phyloP scores from a whole-genome alignment of 2,888 invertebrate genomes.

The Hyalella azteca region DNA sequence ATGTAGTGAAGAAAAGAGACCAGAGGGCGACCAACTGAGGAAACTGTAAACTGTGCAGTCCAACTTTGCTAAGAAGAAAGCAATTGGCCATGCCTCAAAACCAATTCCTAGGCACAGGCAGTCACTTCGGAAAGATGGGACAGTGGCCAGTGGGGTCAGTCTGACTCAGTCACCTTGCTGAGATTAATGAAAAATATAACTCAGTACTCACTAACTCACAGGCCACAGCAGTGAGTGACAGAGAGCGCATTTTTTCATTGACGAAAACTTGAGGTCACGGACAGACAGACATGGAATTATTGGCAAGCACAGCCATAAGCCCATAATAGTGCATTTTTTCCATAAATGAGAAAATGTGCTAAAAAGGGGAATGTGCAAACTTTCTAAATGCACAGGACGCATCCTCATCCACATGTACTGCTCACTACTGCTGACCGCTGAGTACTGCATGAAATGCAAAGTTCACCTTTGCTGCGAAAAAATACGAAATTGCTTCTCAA shows the following conservation, averaged over 20 bases:
- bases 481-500: background rate
- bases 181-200: no score
- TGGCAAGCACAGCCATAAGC: no score
- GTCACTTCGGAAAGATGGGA: background rate
- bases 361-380: background rate
- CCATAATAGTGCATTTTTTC: no score
- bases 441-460: conserved; percentile 30
- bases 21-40: background rate
- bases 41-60: background rate
- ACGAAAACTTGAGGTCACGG: no score
- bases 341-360: no score
- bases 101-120: background rate
- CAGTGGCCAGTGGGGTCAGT: no score
- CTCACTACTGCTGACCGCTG: no score
- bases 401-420: no score
- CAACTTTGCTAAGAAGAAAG: background rate
- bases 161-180: background rate
- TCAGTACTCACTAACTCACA: no score
- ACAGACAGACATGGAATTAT: no score
- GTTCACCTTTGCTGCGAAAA: conserved; percentile 26
- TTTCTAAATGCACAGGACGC: background rate
- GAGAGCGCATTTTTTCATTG: no score
- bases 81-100: background rate
- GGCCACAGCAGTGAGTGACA: no score
- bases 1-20: conserved; percentile 38